phyloP scores from a whole-genome alignment of 2,888 invertebrate species.

The Teleiodes luculella region DNA sequence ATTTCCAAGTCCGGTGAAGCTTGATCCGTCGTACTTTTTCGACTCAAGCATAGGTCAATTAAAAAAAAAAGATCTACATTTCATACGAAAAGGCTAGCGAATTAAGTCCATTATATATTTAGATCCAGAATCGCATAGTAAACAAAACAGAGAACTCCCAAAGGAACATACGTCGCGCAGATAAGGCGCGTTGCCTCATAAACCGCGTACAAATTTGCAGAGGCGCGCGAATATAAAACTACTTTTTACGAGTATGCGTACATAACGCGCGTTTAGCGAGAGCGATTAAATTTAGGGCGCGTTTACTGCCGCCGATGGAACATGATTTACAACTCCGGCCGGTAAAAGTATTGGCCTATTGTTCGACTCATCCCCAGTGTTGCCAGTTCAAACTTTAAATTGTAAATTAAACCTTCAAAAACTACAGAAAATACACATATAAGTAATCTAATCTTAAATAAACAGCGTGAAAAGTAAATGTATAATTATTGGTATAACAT shows the following conservation, averaged over 20 bases:
- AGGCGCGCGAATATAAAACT: conserved; percentile 34
- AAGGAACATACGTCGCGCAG: conserved; percentile 4
- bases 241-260: conserved; percentile 37
- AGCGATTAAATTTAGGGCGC: conserved; percentile 48
- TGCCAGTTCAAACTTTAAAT: neutral
- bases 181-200: conserved; percentile 20
- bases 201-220: conserved; percentile 21
- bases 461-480: too few relatives aligned
- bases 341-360: conserved; percentile 8
- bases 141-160: neutral
- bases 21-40: too few relatives aligned
- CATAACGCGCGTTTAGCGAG: conserved; percentile 38
- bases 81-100: too few relatives aligned
- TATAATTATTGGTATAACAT: too few relatives aligned
- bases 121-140: neutral
- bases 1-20: too few relatives aligned
- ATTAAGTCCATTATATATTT: too few relatives aligned
- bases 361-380: neutral
- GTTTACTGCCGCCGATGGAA: conserved; percentile 37
- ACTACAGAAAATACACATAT: too few relatives aligned
- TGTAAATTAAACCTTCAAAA: too few relatives aligned
- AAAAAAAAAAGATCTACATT: too few relatives aligned
- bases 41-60: too few relatives aligned
- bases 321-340: conserved; percentile 46
- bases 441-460: too few relatives aligned